These are phyloP conservation scores for Panulirus ornatus DNA, from an alignment of 1,140 invertebrate genomes.

Conservation along the genomic window DNA sequence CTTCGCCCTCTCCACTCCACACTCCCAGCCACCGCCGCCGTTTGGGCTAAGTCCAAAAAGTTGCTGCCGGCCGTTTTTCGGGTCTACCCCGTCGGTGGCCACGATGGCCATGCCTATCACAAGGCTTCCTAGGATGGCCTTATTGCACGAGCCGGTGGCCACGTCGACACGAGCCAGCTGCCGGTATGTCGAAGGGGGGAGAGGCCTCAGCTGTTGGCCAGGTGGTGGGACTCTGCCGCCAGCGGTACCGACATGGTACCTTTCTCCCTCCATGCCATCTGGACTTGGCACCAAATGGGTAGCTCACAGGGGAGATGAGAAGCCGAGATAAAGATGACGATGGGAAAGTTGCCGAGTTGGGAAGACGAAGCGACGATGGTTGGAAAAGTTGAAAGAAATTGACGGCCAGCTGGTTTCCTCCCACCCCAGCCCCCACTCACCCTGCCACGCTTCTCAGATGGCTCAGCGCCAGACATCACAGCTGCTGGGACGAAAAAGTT, in stretches of 20 bases:
- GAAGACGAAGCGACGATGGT: too few relatives aligned
- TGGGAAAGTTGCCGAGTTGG: too few relatives aligned
- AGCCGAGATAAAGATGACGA: too few relatives aligned
- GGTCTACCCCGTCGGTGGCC: not conserved
- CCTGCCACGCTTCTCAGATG: not conserved
- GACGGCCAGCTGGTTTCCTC: too few relatives aligned
- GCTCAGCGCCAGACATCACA: not conserved
- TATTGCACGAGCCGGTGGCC: not conserved
- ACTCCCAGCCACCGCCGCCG: too few relatives aligned
- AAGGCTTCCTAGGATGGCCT: not conserved
- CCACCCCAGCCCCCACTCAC: not conserved
- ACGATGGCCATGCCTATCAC: not conserved
- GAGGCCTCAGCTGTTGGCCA: constrained; percentile 10
- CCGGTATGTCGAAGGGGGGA: not conserved
- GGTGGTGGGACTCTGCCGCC: constrained; percentile 29
- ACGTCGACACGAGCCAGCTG: not conserved
- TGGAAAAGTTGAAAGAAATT: not conserved
- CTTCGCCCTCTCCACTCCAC: too few relatives aligned
- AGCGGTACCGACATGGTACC: not conserved
- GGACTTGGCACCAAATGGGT: too few relatives aligned
- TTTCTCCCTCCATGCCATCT: too few relatives aligned
- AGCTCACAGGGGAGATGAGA: too few relatives aligned
- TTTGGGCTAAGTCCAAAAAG: not conserved
- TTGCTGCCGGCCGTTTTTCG: not conserved
- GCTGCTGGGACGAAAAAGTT: not conserved